Conservation (phyloP, 2,888 invertebrate species). For the Muscina levida region DNA sequence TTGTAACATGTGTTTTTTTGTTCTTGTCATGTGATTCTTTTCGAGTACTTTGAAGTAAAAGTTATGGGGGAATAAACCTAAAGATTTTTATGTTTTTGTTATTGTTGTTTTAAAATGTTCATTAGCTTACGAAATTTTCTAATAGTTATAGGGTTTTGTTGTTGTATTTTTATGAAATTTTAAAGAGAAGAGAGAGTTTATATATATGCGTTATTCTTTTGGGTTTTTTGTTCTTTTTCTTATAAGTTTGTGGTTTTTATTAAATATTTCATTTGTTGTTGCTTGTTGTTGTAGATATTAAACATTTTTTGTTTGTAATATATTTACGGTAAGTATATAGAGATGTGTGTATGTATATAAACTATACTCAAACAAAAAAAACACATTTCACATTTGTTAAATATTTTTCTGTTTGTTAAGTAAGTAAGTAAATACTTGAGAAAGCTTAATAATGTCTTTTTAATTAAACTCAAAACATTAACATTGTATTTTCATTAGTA, state of each 20-base stretch:
- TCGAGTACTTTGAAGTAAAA: background rate
- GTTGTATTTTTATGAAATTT: constrained; percentile 25
- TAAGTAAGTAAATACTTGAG: constrained; percentile 20
- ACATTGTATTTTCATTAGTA: constrained; percentile 9
- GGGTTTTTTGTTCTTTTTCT: constrained; percentile 20
- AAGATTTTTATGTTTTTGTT: constrained; percentile 7
- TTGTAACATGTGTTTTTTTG: constrained; percentile 33
- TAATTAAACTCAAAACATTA: constrained; percentile 14
- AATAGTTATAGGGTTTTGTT: background rate
- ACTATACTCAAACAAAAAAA: constrained; percentile 59
- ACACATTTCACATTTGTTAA: constrained; percentile 26
- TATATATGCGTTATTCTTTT: constrained; percentile 43
- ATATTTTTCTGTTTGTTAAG: background rate
- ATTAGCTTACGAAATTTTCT: constrained; percentile 10
- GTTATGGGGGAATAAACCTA: constrained; percentile 16
- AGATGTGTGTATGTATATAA: constrained; percentile 55
- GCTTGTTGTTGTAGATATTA: constrained; percentile 33
- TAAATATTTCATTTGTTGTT: constrained; percentile 41
- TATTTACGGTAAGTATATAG: constrained; percentile 30
- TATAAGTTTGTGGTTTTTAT: constrained; percentile 30
- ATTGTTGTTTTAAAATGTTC: constrained; percentile 8
- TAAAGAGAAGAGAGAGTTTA: constrained; percentile 66
- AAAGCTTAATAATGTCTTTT: constrained; percentile 40
- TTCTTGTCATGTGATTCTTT: too few relatives aligned
- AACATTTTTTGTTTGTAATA: constrained; percentile 34